Evolutionary conservation across 2,113 vertebrate species (phyloP).

Genomic region (Xiphophorus hellerii): DNA sequence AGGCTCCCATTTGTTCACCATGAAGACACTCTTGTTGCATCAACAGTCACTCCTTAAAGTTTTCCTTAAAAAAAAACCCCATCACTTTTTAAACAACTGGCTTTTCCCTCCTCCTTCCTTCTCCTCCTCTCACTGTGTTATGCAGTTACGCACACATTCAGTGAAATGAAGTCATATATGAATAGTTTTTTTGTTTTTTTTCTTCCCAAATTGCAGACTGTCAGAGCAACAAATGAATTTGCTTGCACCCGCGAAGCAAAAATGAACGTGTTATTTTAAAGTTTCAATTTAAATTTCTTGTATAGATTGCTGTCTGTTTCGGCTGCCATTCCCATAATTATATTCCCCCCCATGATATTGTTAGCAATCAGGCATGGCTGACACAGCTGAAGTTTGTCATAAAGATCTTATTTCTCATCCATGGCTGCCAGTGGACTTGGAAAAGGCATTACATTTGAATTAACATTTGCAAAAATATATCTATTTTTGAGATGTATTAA

Average conservation of each 20-base stretch:
- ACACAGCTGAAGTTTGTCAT: conserved; percentile 34
- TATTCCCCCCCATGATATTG: conserved; percentile 29
- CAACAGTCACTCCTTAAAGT: neutral
- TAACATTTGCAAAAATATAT: neutral
- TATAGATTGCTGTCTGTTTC: conserved; percentile 49
- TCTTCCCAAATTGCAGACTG: conserved; percentile 68
- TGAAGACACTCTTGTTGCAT: neutral
- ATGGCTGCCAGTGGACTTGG: neutral
- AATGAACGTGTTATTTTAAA: conserved; percentile 68
- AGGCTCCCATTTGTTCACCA: neutral
- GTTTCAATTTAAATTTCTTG: conserved; percentile 63
- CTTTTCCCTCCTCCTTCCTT: neutral
- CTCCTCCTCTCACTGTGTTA: neutral
- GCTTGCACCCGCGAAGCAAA: conserved; percentile 56
- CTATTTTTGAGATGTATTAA: neutral
- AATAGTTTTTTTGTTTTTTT: conserved; percentile 51
- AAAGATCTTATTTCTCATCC: conserved; percentile 31
- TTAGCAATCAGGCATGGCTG: conserved; percentile 49
- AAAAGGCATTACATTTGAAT: conserved; percentile 21
- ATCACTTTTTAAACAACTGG: neutral
- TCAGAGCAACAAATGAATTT: conserved; percentile 73
- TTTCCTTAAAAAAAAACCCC: conserved; percentile 3
- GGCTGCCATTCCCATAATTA: conserved; percentile 57
- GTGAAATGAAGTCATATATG: conserved; percentile 68
- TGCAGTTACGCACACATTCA: conserved; percentile 35